phyloP scores from a whole-genome alignment of 1,140 invertebrate species.

The Pseudoatta argentina region DNA sequence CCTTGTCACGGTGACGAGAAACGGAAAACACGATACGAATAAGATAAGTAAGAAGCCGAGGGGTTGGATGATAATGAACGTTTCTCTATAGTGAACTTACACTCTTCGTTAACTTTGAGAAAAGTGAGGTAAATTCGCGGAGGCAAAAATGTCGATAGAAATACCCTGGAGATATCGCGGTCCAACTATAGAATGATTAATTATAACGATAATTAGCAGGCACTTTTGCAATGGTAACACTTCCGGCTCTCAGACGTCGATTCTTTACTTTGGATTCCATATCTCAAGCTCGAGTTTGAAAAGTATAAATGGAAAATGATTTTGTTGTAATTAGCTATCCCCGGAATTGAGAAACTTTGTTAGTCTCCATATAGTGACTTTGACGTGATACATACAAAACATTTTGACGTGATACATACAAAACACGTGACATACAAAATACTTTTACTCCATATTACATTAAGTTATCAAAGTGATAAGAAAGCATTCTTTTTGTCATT shows the following conservation, averaged over 20 bases:
- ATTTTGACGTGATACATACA: background rate
- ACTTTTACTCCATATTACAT: conserved; percentile 40
- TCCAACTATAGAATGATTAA: conserved; percentile 65
- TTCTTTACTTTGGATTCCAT: conserved; percentile 45
- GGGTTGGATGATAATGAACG: conserved; percentile 7
- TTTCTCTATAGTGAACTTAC: conserved; percentile 54
- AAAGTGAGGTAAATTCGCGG: conserved; percentile 50
- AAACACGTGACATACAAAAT: background rate
- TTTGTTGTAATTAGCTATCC: conserved; percentile 45
- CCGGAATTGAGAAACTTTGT: conserved; percentile 44
- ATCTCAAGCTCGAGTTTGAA: conserved; percentile 53
- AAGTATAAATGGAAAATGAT: conserved; percentile 64
- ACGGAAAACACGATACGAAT: conserved; percentile 13
- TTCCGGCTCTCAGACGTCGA: conserved; percentile 36
- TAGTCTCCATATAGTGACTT: background rate
- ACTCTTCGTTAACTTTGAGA: conserved; percentile 31
- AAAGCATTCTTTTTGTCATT: background rate
- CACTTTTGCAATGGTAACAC: conserved; percentile 51
- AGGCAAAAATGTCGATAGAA: conserved; percentile 68
- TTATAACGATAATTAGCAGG: conserved; percentile 71
- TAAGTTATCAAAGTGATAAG: background rate
- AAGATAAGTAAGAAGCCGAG: background rate
- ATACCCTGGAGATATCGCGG: conserved; percentile 65
- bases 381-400: background rate
- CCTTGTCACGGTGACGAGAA: background rate